Evolutionary conservation across 2,797 vertebrate species (phyloP), one percentile per base, ranked within the genome.

Genomic region (Gambusia yucatana): DNA sequence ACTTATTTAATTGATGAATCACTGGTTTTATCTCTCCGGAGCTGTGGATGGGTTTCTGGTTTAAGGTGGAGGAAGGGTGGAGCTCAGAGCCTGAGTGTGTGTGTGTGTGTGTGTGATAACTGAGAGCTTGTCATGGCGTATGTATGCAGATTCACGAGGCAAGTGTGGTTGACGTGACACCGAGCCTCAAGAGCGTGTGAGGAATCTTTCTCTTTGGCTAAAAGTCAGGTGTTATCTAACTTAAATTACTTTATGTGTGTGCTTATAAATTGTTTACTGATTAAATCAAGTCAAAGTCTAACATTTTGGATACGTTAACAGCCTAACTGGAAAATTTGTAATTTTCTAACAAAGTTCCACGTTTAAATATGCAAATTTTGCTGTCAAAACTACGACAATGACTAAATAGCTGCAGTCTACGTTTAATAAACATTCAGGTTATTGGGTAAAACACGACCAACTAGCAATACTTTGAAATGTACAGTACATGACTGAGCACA

Each of bases 401-500:
- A 88, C 79, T 82, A 80, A 90, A 84, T 86, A 92, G 89, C 87
- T 83, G 55, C 86, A 85, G 84, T 86, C 79, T 78, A 69, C 63
- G 77, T 61, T 77, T 57, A 77, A 81, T 87, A 43, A 36, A 39
- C 65, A 69, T 69, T 85, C 87, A 91, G 87, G 90, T 84, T 88
- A 92, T 89, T 90, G 82, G 89, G 85, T 86, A 82, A 86, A 78
- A 94, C 65, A 76, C 80, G 83, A 91, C 76, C 83, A 52, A 89
- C 77, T 70, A 92, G 92, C 91, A 95, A 92, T 93, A 94, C 89
- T 86, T 87, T 73, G 86, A 89, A 82, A 87, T 81, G 80, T 80
- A 87, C 82, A 81, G 83, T 78, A 91, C 75, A 77, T 76, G 85
- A 90, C 86, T 86, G 92, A 95, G 94, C 94, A 95, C 94, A 95